Evolutionary conservation across 1,140 invertebrate genomes (phyloP).

Genomic region (Saccostrea cuccullata): DNA sequence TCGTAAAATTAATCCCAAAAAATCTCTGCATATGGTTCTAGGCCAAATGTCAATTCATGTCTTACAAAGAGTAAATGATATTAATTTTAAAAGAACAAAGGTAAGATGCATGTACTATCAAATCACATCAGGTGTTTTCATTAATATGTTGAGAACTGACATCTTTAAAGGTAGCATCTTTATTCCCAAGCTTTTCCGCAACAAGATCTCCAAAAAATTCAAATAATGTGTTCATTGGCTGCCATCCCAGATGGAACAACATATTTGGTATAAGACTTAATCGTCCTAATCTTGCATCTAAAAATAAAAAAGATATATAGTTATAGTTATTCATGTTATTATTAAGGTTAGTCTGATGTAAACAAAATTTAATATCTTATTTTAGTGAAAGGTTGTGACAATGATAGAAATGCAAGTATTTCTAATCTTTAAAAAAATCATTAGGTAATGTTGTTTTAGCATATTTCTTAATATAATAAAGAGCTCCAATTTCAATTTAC

Average conservation of each 20-base stretch:
- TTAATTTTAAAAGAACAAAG: too few species aligned
- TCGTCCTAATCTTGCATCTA: background rate
- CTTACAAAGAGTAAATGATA: too few species aligned
- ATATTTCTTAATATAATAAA: background rate
- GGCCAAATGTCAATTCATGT: too few species aligned
- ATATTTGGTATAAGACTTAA: background rate
- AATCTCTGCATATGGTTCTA: too few species aligned
- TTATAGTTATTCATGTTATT: background rate
- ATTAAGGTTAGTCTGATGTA: background rate
- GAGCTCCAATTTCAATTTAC: too few species aligned
- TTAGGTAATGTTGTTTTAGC: background rate
- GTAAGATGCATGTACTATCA: too few species aligned
- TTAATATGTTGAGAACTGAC: background rate
- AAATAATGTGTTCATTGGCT: background rate
- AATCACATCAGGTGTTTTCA: too few species aligned
- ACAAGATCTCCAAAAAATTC: background rate
- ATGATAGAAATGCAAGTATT: background rate
- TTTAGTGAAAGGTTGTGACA: background rate
- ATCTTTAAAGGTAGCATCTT: slow-evolving; percentile 1
- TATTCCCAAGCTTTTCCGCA: background rate
- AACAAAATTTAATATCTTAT: background rate
- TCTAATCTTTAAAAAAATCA: background rate
- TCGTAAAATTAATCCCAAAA: too few species aligned
- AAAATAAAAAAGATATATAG: background rate
- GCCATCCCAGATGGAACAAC: background rate